These are phyloP conservation scores for Zophobas atratus DNA, from an alignment of 1,140 invertebrate species.

Conservation along the genomic window DNA sequence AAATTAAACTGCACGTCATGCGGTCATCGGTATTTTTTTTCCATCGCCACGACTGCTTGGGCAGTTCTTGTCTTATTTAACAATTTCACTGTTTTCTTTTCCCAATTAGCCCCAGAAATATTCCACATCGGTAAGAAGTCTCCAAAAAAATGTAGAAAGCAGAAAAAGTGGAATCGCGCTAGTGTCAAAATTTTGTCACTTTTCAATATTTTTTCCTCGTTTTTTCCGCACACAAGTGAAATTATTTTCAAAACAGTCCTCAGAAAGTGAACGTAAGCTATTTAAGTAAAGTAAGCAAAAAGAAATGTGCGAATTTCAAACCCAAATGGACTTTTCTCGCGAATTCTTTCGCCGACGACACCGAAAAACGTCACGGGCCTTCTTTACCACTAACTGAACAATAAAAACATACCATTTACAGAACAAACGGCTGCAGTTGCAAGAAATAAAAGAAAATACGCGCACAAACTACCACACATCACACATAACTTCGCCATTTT, in stretches of 20 bases:
- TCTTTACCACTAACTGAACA: neutral
- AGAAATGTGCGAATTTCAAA: conserved; percentile 15
- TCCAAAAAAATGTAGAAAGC: too few relatives aligned
- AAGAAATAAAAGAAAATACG: conserved; percentile 53
- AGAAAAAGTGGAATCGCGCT: too few relatives aligned
- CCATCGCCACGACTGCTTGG: too few relatives aligned
- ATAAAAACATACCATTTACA: conserved; percentile 45
- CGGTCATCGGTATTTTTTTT: too few relatives aligned
- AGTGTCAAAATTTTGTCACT: too few relatives aligned
- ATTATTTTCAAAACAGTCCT: neutral
- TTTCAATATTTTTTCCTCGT: neutral
- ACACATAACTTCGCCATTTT: conserved; percentile 51
- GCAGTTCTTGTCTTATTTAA: too few relatives aligned
- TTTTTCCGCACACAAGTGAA: neutral
- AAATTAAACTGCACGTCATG: too few relatives aligned
- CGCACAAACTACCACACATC: conserved; percentile 50
- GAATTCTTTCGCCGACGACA: neutral
- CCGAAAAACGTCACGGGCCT: neutral
- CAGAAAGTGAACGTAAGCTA: conserved; percentile 18
- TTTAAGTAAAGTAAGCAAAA: conserved; percentile 36
- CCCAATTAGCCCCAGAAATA: too few relatives aligned
- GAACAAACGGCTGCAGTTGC: conserved; percentile 20
- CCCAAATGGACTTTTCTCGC: conserved; percentile 22
- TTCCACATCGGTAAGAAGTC: too few relatives aligned
- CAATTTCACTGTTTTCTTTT: too few relatives aligned